Evolutionary conservation across 2,888 invertebrate species (phyloP).

Genomic region (Apoderus coryli): DNA sequence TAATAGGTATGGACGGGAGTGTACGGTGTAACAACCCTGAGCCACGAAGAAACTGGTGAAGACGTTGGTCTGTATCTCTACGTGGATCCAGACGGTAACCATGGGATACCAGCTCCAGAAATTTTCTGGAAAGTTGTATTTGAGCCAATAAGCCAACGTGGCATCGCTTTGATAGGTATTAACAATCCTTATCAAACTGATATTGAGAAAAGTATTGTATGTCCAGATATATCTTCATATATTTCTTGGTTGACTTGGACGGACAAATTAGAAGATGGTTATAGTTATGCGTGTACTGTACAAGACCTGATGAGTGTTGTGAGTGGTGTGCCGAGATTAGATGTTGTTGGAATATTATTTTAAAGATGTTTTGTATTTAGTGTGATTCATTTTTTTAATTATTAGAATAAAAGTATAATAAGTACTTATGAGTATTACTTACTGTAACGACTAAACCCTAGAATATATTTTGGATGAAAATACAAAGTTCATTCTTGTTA

Average conservation of each 20-base stretch:
- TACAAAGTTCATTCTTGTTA: too few relatives aligned
- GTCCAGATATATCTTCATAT: slow-evolving; percentile 37
- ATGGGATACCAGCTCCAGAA: slow-evolving; percentile 38
- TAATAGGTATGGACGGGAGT: slow-evolving; percentile 37
- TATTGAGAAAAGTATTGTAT: slow-evolving; percentile 20
- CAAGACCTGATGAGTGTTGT: slow-evolving; percentile 39
- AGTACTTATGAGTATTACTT: too few relatives aligned
- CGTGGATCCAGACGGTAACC: slow-evolving; percentile 17
- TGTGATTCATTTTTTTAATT: too few relatives aligned
- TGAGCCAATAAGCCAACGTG: slow-evolving; percentile 35
- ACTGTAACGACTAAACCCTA: too few relatives aligned
- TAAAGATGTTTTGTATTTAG: too few relatives aligned
- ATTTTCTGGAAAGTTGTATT: slow-evolving; percentile 45
- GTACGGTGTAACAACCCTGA: slow-evolving; percentile 40
- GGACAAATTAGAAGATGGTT: slow-evolving; percentile 35
- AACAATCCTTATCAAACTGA: slow-evolving; percentile 41
- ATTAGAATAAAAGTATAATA: too few relatives aligned
- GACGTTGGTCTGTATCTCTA: slow-evolving; percentile 24
- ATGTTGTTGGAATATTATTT: slow-evolving; percentile 30
- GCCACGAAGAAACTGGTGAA: slow-evolving; percentile 30
- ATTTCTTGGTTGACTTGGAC: slow-evolving; percentile 41
- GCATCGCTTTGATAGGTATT: slow-evolving; percentile 44
- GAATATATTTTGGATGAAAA: too few relatives aligned
- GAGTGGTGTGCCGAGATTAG: slow-evolving; percentile 37
- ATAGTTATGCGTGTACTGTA: slow-evolving; percentile 47